These are phyloP conservation scores for Prunella strophiata DNA, from an alignment of 2,797 vertebrate species.

Conservation along the genomic window DNA sequence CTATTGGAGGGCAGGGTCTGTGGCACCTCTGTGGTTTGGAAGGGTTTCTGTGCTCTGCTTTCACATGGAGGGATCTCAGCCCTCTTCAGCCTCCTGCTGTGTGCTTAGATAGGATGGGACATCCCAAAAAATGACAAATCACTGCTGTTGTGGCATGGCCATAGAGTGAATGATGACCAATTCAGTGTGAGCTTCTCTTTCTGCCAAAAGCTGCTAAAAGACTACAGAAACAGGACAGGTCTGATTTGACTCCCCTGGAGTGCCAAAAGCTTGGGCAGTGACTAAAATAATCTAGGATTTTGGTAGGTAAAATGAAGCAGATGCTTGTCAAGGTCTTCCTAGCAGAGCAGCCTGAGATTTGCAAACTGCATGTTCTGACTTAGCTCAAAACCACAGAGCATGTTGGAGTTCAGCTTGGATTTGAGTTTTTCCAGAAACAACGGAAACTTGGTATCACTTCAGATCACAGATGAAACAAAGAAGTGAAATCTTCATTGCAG, in stretches of 20 bases:
- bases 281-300: constrained; percentile 21
- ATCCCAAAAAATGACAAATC: background rate
- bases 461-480: constrained; percentile 53
- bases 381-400: constrained; percentile 65
- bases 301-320: constrained; percentile 24
- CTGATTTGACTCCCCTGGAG: background rate
- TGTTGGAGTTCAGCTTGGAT: constrained; percentile 33
- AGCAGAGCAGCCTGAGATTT: constrained; percentile 25
- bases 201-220: background rate
- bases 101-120: background rate
- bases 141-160: background rate
- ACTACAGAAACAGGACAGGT: background rate
- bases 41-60: background rate
- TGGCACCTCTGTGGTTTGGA: background rate
- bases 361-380: constrained; percentile 31
- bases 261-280: background rate
- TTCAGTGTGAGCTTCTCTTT: background rate
- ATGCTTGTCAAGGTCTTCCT: constrained; percentile 38
- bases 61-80: background rate
- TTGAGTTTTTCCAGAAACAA: constrained; percentile 72
- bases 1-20: background rate
- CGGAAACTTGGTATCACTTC: constrained; percentile 63
- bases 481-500: constrained; percentile 36
- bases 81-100: background rate
- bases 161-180: background rate